phyloP scores from a whole-genome alignment of 2,888 invertebrate genomes.

The Drosophila pseudotalamancana region DNA sequence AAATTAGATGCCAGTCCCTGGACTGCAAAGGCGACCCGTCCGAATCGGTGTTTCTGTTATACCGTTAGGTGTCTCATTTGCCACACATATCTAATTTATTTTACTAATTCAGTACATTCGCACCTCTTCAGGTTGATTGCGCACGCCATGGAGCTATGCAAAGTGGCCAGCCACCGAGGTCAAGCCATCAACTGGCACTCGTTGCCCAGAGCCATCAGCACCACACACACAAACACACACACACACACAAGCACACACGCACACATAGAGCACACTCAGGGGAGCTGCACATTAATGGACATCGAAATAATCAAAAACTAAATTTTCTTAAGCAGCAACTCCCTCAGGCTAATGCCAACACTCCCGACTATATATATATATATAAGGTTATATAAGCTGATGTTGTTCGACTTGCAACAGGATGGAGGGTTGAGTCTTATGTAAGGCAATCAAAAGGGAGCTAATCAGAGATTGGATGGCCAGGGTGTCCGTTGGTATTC shows the following conservation, averaged over 20 bases:
- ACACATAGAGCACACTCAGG: constrained; percentile 47
- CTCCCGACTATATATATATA: neutral
- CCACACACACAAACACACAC: constrained; percentile 1
- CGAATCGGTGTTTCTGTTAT: constrained; percentile 1
- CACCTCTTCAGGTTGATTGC: constrained; percentile 70
- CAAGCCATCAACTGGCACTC: constrained; percentile 27
- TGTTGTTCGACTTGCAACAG: constrained; percentile 53
- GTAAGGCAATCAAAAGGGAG: constrained; percentile 26
- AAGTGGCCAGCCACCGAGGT: constrained; percentile 46
- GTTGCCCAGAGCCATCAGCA: constrained; percentile 25
- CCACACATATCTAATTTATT: constrained; percentile 69
- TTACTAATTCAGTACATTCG: constrained; percentile 73
- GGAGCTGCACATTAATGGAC: constrained; percentile 76
- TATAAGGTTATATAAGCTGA: constrained; percentile 48
- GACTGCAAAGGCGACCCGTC: constrained; percentile 22
- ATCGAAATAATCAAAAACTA: constrained; percentile 77
- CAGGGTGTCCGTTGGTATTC: constrained; percentile 5
- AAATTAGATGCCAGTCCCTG: constrained; percentile 69
- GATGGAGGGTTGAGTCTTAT: constrained; percentile 39
- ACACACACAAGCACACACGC: neutral
- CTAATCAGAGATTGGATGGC: constrained; percentile 9
- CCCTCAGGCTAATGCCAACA: constrained; percentile 38
- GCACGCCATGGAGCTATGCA: constrained; percentile 46
- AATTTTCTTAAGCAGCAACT: constrained; percentile 52
- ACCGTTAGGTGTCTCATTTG: constrained; percentile 39